phyloP scores from a whole-genome alignment of 2,888 invertebrate species.

The Apeira syringaria region DNA sequence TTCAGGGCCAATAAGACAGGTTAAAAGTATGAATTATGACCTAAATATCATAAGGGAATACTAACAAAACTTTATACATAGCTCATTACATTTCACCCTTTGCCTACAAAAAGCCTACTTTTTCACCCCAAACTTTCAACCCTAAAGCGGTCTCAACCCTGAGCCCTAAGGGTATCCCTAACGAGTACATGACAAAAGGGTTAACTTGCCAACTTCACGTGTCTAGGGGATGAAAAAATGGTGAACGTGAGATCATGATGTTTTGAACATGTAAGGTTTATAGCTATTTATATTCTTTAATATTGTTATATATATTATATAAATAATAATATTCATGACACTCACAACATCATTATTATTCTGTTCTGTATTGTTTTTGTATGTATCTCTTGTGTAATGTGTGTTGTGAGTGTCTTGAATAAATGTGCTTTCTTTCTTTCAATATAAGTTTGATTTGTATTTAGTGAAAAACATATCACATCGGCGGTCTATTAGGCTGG shows the following conservation, averaged over 20 bases:
- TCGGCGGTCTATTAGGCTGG: too few species aligned
- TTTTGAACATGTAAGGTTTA: too few species aligned
- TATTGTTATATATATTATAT: too few species aligned
- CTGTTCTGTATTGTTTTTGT: too few species aligned
- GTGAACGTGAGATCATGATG: constrained; percentile 24
- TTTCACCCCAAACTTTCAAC: constrained; percentile 27
- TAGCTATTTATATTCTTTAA: too few species aligned
- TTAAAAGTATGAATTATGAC: constrained; percentile 3
- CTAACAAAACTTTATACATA: constrained; percentile 5
- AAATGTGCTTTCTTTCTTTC: too few species aligned
- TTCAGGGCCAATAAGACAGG: neutral
- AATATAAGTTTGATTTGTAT: too few species aligned
- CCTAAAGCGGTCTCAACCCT: constrained; percentile 19
- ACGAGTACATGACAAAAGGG: constrained; percentile 34
- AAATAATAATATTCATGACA: too few species aligned
- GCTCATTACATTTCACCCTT: constrained; percentile 14
- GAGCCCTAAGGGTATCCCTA: constrained; percentile 22
- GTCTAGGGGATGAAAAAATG: constrained; percentile 30
- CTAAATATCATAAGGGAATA: neutral
- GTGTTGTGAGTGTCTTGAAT: too few species aligned
- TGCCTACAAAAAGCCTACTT: constrained; percentile 11
- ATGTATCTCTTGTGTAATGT: too few species aligned
- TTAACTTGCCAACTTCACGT: constrained; percentile 30
- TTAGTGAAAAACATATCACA: too few species aligned
- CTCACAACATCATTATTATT: too few species aligned